These are phyloP conservation scores for Peromyscus maniculatus DNA, from an alignment of 2,113 vertebrate species.

Conservation along the genomic window DNA sequence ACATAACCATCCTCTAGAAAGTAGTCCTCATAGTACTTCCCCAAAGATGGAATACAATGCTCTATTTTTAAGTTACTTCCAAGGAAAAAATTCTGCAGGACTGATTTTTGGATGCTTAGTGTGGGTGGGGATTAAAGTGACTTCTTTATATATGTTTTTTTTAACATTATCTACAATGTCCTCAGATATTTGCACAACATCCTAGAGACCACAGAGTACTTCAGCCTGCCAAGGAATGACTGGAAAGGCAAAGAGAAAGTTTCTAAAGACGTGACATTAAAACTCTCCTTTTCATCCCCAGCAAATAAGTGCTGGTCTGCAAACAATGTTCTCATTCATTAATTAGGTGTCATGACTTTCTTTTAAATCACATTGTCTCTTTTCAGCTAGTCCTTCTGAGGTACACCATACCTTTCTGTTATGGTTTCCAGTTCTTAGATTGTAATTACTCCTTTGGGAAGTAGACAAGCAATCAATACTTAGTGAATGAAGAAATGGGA, in stretches of 20 bases:
- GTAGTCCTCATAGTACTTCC: accelerated
- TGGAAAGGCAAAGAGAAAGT: neutral
- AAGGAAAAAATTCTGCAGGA: neutral
- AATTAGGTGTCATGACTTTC: neutral
- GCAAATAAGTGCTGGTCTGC: neutral
- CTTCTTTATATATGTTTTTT: neutral
- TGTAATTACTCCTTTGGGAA: slow-evolving; percentile 11
- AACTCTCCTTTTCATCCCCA: neutral
- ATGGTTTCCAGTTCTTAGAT: neutral
- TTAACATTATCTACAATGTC: neutral
- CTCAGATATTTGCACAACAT: neutral
- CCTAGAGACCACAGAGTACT: neutral
- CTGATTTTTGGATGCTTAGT: neutral
- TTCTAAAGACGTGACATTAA: neutral
- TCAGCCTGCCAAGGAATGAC: neutral
- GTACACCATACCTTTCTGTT: neutral
- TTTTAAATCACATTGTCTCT: neutral
- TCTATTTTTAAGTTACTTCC: neutral
- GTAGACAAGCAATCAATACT: neutral
- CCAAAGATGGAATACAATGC: neutral
- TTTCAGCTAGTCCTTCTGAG: neutral
- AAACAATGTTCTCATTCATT: neutral
- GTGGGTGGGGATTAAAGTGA: slow-evolving; percentile 6
- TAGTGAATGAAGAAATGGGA: neutral
- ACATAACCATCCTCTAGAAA: neutral